Percentiles rank a stretch among this genome's conserved stretches.
phyloP scores from a whole-genome alignment of 2,113 vertebrate genomes.

The Equus przewalskii region DNA sequence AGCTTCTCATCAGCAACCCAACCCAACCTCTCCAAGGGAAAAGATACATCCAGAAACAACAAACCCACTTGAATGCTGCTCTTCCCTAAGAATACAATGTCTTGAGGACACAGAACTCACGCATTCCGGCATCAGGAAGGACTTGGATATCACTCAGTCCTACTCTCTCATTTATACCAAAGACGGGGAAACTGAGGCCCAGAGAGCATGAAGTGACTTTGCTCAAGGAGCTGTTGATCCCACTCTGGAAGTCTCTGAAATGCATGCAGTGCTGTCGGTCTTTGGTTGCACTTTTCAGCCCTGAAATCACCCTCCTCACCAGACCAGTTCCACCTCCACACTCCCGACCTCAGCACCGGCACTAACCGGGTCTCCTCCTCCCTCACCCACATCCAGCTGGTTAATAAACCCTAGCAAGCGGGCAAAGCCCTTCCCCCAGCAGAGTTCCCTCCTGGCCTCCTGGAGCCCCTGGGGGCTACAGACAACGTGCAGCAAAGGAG shows the following conservation, averaged over 20 bases:
- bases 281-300: background rate
- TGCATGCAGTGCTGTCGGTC: background rate
- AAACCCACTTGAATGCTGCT: fast-evolving
- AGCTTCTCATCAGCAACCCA: background rate
- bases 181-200: background rate
- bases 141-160: background rate
- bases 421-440: background rate
- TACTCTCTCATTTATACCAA: background rate
- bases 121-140: background rate
- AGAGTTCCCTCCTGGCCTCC: background rate
- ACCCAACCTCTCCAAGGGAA: background rate
- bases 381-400: background rate
- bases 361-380: background rate
- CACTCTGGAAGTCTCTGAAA: background rate
- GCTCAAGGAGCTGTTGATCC: background rate
- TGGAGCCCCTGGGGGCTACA: background rate
- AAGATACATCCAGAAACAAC: background rate
- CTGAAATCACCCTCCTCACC: background rate
- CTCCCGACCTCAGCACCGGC: background rate
- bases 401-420: background rate
- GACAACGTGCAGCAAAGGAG: background rate
- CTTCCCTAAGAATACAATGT: background rate
- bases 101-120: background rate
- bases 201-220: background rate
- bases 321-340: background rate